Base-by-base conservation (phyloP, 2,888 invertebrate genomes). In the Ephialtes manifestator region DNA sequence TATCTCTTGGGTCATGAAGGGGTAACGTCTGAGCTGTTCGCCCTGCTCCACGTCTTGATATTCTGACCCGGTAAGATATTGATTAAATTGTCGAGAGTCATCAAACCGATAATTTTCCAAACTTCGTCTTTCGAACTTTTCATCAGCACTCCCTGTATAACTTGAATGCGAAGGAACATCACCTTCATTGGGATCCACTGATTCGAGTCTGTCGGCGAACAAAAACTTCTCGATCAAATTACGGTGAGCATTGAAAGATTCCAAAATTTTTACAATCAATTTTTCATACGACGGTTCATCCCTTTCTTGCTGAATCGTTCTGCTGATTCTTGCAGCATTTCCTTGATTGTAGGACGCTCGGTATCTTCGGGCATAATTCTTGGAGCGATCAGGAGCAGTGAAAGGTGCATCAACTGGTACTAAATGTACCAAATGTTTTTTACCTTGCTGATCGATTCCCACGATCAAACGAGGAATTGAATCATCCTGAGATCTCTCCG, bases 341-440 rank as follows among this genome's bases (percentile, higher is more conserved):
- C 8, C 55, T 39, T 55, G 53, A 13, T 28, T 68, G 63, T 55
- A 13, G 43, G 80, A 53, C 74, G 15, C 10, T 76, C 71, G 20
- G 53, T 67, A 76, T 55, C 31, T 78, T 48, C 10, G 13, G 10
- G 55, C 24, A 55, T 68, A 18, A 39, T 20, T 8, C 15, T 11
- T 31, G 28, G 13, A 18, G 13, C 20, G 48, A 35, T 51, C 18
- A 8, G 31, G 18, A 20, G 58, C 58, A 53, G 55, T 53, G 28
- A 43, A 10, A 4, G 70, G 11, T 11, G 74, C 46, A 24, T 39
- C 71, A 5, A 82, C 86, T 15, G 90, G 90, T 2, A 92, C 87
- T 18, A 92, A 84, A 53, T 92, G 92, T 13, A 92, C 87, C 81
- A 92, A 74, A 58, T 92, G 91, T 74, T 90, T 92, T 31, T 88